Evolutionary conservation across 2,797 vertebrate species (phyloP), one percentile per base, ranked within the genome.

Genomic region (Oreochromis grahami): DNA sequence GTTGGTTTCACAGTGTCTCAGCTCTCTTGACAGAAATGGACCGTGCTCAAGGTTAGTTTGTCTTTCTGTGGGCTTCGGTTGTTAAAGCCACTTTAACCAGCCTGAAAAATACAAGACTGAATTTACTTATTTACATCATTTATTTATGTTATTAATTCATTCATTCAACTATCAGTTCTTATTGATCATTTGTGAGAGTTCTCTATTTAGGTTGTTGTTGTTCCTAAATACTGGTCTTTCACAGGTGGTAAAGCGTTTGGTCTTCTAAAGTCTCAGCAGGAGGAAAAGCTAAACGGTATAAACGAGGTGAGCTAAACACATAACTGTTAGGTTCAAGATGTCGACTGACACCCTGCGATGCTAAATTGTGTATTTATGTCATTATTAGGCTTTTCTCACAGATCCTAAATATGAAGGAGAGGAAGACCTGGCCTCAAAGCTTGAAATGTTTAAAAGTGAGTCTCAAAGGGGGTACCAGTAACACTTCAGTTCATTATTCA

Each of bases 371-470:
- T 29, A 12, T 52, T 76, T 83, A 8, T 79, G 26, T 48, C 12
- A 56, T 82, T 79, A n/a, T 13, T 43, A 98, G 97, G 93, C 92
- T 56, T 97, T 97, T 92, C 94, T 97, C 65, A 93, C 95, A 38
- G 95, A 97, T 81, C 92, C 96, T 6, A 94, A 96, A 81, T 97
- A 97, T 90, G 96, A 88, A 90, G 95, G 93, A 8, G 97, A 96
- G 76, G 96, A 97, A 90, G 96, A 97, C 41, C 94, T 97, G 12
- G 80, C 83, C 7, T 90, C 88, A 81, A 97, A 97, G 84, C 95
- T 98, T 82, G 96, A 96, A 76, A 82, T 92, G 80, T 97, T 97
- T 92, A 97, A 97, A 94, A 92, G 97, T 97, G 78, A 96, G 96
- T 63, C 13, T 55, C 41, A 8, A 36, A 36, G 19, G 11, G 11